These are phyloP conservation scores for Caprella mutica DNA, from an alignment of 2,888 invertebrate genomes.

Conservation along the genomic window DNA sequence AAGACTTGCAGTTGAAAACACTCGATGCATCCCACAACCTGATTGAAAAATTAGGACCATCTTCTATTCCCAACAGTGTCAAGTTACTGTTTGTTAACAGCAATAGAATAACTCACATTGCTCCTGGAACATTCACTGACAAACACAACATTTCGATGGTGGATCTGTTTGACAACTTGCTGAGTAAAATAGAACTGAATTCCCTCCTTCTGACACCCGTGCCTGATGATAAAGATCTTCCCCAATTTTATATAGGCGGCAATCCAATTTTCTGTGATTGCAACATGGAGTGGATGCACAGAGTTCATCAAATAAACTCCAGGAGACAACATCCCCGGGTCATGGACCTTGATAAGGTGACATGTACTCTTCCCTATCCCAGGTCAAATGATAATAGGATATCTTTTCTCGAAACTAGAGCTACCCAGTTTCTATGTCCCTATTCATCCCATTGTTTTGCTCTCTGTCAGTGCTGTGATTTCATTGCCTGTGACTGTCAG, in stretches of 20 bases:
- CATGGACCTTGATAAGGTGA: conserved; percentile 75
- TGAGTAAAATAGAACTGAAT: conserved; percentile 77
- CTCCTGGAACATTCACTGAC: conserved; percentile 77
- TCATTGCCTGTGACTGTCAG: conserved; percentile 93
- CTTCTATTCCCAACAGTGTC: conserved; percentile 68
- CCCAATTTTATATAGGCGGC: conserved; percentile 36
- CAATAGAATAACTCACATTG: conserved; percentile 46
- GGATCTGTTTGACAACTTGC: conserved; percentile 84
- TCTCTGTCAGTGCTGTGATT: conserved; percentile 89
- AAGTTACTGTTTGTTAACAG: conserved; percentile 65
- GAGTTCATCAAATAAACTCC: conserved; percentile 72
- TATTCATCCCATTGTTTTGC: conserved; percentile 90
- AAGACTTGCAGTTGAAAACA: conserved; percentile 63
- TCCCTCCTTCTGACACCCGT: conserved; percentile 71
- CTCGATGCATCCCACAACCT: conserved; percentile 85
- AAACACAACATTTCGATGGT: conserved; percentile 79
- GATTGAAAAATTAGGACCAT: conserved; percentile 50
- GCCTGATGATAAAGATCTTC: conserved; percentile 48
- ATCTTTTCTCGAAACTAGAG: conserved; percentile 54
- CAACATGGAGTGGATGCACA: conserved; percentile 49
- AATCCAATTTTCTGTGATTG: conserved; percentile 34
- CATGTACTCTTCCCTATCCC: conserved; percentile 73
- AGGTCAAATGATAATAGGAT: conserved; percentile 44
- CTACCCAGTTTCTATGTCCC: conserved; percentile 79
- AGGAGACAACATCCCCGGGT: conserved; percentile 75